phyloP scores from a whole-genome alignment of 1,140 invertebrate species.

The Amyelois transitella region DNA sequence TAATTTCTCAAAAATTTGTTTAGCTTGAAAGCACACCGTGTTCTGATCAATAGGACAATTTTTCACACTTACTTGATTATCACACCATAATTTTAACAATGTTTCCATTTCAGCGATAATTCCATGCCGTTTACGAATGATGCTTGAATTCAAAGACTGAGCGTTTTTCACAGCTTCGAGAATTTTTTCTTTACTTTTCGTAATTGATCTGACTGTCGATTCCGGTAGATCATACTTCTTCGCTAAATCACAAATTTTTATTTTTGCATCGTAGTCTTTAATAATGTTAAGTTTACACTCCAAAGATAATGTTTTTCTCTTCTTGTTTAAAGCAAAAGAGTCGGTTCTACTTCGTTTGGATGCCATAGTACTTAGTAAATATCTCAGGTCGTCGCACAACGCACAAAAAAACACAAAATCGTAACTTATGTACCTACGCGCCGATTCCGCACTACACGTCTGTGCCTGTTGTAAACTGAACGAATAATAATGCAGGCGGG shows the following conservation, averaged over 20 bases:
- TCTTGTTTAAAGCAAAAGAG: too few relatives aligned
- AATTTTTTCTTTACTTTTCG: slow-evolving; percentile 29
- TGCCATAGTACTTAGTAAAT: too few relatives aligned
- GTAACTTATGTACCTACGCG: too few relatives aligned
- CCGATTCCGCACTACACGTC: too few relatives aligned
- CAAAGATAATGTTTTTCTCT: neutral
- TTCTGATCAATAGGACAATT: slow-evolving; percentile 20
- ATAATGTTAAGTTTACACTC: neutral
- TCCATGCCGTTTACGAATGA: slow-evolving; percentile 21
- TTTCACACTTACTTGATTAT: slow-evolving; percentile 24
- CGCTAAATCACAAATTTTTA: neutral
- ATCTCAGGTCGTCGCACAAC: too few relatives aligned
- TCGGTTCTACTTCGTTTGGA: too few relatives aligned
- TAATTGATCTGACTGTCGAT: slow-evolving; percentile 13
- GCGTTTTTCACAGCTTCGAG: slow-evolving; percentile 22
- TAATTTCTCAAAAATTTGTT: slow-evolving; percentile 14
- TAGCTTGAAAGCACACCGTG: slow-evolving; percentile 19
- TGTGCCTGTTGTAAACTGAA: too few relatives aligned
- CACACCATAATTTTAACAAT: slow-evolving; percentile 24
- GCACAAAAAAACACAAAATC: too few relatives aligned
- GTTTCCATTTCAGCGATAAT: slow-evolving; percentile 32
- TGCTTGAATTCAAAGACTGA: slow-evolving; percentile 27
- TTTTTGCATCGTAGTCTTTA: neutral
- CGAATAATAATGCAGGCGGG: too few relatives aligned
- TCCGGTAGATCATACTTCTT: slow-evolving; percentile 10